Percentiles rank a stretch among this genome's conserved stretches.
Evolutionary conservation across 2,888 invertebrate species (phyloP).

Genomic region (Melieria omissa): DNA sequence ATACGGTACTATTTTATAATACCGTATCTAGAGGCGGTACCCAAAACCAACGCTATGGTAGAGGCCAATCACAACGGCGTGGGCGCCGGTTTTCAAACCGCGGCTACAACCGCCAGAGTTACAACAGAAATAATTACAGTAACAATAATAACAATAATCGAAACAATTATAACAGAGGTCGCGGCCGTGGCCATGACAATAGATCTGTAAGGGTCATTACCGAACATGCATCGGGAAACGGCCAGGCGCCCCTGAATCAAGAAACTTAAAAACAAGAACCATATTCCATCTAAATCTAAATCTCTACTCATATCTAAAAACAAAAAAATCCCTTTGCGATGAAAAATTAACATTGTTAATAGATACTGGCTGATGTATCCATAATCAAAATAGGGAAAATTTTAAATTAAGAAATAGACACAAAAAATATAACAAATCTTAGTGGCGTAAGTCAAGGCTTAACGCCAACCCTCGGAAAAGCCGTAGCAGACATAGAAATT

Average conservation of each 20-base stretch:
- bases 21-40: not conserved
- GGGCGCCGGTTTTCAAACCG: no score
- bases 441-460: not conserved
- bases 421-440: no score
- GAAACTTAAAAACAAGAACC: no score
- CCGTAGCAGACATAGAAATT: slow-evolving; percentile 6
- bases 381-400: no score
- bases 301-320: no score
- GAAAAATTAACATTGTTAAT: no score
- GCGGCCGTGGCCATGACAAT: not conserved
- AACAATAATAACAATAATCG: not conserved
- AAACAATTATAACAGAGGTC: not conserved
- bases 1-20: not conserved
- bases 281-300: no score
- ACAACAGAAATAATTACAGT: not conserved
- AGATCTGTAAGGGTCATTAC: not conserved
- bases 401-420: no score
- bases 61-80: not conserved
- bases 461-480: not conserved
- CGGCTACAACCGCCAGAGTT: no score
- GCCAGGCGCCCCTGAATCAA: not conserved
- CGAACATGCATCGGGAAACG: not conserved
- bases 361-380: no score
- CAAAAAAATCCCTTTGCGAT: no score
- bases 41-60: not conserved